These are phyloP conservation scores for Sminthopsis crassicaudata DNA, from an alignment of 2,113 vertebrate species.

Conservation along the genomic window DNA sequence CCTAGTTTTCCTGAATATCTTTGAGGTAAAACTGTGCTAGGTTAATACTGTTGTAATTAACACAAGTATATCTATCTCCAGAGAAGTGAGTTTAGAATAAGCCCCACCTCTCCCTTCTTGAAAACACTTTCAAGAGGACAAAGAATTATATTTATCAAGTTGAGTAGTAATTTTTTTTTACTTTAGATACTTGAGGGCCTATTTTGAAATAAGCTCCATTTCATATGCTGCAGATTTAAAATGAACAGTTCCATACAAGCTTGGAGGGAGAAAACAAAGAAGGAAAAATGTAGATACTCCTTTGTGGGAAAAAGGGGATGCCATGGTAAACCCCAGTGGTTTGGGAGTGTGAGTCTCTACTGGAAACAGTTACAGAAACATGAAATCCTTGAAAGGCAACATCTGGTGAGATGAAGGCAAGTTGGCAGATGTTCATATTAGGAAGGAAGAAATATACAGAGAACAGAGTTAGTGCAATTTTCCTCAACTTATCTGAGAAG, in stretches of 20 bases:
- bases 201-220: constrained; percentile 34
- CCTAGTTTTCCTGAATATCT: constrained; percentile 53
- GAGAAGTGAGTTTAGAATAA: constrained; percentile 21
- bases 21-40: constrained; percentile 47
- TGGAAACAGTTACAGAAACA: constrained; percentile 67
- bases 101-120: not conserved
- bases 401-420: constrained; percentile 59
- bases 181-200: not conserved
- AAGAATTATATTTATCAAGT: not conserved
- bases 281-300: not conserved
- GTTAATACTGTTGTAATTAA: constrained; percentile 53
- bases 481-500: not conserved
- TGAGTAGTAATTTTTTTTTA: not conserved
- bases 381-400: constrained; percentile 47
- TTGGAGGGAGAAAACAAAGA: not conserved
- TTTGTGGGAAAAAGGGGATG: constrained; percentile 58
- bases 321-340: constrained; percentile 45
- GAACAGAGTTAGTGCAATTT: not conserved
- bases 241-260: not conserved
- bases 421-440: constrained; percentile 31
- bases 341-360: constrained; percentile 56
- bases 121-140: constrained; percentile 17
- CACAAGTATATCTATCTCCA: constrained; percentile 34
- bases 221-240: not conserved
- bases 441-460: constrained; percentile 11